A percentile compares a stretch with the other conserved stretches of the same genome.
Conservation (phyloP, 2,797 vertebrate species). For the Etheostoma perlongum region DNA sequence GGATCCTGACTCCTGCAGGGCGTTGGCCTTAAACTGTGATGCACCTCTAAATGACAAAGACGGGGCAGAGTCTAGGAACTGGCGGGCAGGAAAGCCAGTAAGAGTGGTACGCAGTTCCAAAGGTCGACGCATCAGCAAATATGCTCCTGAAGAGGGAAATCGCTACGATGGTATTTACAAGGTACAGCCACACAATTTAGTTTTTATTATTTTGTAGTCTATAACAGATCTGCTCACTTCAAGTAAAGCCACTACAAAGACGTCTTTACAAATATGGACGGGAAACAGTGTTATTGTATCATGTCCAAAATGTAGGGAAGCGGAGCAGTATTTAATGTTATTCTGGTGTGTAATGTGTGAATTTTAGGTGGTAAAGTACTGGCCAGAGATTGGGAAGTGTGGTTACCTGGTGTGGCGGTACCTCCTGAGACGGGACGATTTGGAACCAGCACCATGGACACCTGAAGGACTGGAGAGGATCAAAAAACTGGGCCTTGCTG, state of each 20-base stretch:
- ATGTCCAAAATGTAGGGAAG: neutral
- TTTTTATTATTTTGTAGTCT: neutral
- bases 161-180: conserved; percentile 99
- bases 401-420: conserved; percentile 99
- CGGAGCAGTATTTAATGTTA: neutral
- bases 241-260: neutral
- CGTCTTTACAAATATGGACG: neutral
- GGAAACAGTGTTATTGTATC: neutral
- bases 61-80: conserved; percentile 97
- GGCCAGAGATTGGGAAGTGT: conserved; percentile 99
- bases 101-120: conserved; percentile 98
- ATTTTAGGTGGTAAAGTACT: conserved; percentile 96
- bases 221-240: neutral
- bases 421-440: conserved; percentile 94
- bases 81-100: conserved; percentile 98
- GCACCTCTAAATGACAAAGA: conserved; percentile 97
- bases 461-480: conserved; percentile 94
- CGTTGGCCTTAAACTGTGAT: conserved; percentile 97
- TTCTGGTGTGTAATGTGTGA: neutral
- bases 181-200: conserved; percentile 75
- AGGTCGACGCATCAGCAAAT: conserved; percentile 98
- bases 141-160: conserved; percentile 98
- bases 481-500: conserved; percentile 92
- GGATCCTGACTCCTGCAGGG: conserved; percentile 82
- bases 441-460: conserved; percentile 97